phyloP scores from a whole-genome alignment of 2,888 invertebrate genomes.

The Athalia circularis region DNA sequence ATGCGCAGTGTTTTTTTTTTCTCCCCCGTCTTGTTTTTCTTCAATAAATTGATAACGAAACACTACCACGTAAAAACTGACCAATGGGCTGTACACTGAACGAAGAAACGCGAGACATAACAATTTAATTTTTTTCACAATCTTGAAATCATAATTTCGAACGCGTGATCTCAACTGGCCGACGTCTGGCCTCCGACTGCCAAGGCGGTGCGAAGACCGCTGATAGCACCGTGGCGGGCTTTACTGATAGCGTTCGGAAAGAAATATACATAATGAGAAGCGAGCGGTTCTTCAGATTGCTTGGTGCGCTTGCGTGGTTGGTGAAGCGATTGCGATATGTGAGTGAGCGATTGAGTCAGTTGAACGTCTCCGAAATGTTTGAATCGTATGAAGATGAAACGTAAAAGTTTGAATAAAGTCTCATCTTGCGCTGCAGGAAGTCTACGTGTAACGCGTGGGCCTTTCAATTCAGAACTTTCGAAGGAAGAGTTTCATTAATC shows the following conservation, averaged over 20 bases:
- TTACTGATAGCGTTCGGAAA: conserved; percentile 40
- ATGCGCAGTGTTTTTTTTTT: background rate
- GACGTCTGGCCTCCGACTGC: conserved; percentile 38
- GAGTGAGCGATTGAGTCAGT: background rate
- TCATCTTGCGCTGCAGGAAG: too few relatives aligned
- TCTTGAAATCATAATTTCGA: background rate
- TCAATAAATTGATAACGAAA: background rate
- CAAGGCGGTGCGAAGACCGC: background rate
- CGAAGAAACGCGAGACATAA: background rate
- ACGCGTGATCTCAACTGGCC: conserved; percentile 35
- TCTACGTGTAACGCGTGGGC: conserved; percentile 16
- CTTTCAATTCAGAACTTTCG: conserved; percentile 6
- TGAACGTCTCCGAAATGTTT: background rate
- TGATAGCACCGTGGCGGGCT: conserved; percentile 36
- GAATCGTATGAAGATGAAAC: background rate
- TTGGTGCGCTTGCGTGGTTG: conserved; percentile 35
- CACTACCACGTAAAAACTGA: background rate
- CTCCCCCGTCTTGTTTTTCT: background rate
- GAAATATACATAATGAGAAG: conserved; percentile 31
- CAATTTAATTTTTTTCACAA: background rate
- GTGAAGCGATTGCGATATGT: background rate
- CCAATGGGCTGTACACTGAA: background rate
- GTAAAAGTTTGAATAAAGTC: too few relatives aligned
- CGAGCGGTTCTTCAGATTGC: conserved; percentile 25
- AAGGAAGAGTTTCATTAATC: conserved; percentile 30